These are phyloP conservation scores for Brachionus calyciflorus DNA, from an alignment of 1,140 invertebrate species.

Conservation along the genomic window DNA sequence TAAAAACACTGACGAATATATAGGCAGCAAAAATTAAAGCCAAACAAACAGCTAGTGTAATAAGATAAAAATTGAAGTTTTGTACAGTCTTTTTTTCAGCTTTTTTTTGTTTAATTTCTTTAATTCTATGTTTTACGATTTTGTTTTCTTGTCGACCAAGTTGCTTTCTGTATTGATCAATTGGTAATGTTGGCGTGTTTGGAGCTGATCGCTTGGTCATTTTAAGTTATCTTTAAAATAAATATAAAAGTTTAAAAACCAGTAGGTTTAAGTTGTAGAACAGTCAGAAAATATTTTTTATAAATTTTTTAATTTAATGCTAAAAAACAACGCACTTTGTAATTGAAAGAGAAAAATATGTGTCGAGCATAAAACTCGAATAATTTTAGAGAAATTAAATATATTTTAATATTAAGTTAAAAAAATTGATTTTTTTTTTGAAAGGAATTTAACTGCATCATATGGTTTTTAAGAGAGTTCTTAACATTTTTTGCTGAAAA, in stretches of 20 bases:
- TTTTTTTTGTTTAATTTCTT: slow-evolving; percentile 19
- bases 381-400: too few relatives aligned
- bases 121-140: background rate
- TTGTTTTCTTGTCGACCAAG: slow-evolving; percentile 26
- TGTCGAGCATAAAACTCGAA: too few relatives aligned
- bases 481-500: too few relatives aligned
- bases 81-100: background rate
- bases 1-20: background rate
- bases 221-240: background rate
- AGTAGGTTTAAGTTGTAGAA: background rate
- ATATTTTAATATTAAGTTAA: too few relatives aligned
- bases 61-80: slow-evolving; percentile 7
- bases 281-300: too few relatives aligned
- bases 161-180: slow-evolving; percentile 36
- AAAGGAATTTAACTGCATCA: too few relatives aligned
- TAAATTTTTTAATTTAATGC: too few relatives aligned
- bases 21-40: slow-evolving; percentile 6
- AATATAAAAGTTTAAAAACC: background rate
- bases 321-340: too few relatives aligned
- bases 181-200: background rate
- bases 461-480: too few relatives aligned
- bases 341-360: too few relatives aligned
- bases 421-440: too few relatives aligned
- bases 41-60: background rate
- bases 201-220: slow-evolving; percentile 15